phyloP scores from a whole-genome alignment of 2,888 invertebrate genomes.

The Chalcis sispes region DNA sequence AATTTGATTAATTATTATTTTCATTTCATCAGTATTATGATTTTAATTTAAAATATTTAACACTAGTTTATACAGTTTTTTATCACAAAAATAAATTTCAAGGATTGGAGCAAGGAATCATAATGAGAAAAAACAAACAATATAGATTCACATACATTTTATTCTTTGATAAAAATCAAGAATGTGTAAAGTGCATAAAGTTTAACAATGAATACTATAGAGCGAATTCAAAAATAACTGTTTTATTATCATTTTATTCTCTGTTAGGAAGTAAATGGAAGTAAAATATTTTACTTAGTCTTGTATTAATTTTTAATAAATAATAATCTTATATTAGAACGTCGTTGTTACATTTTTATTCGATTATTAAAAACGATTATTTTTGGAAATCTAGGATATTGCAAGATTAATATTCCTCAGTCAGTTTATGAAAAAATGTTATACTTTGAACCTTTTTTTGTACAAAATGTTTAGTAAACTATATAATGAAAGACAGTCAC shows the following conservation, averaged over 20 bases:
- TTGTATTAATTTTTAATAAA: conserved; percentile 8
- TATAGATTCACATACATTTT: conserved; percentile 38
- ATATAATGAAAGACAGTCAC: conserved; percentile 51
- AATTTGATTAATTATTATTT: conserved; percentile 1
- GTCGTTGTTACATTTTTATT: conserved; percentile 8
- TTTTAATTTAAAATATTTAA: no score
- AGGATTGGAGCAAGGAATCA: not conserved
- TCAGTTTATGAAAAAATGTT: conserved; percentile 13
- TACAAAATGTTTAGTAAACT: conserved; percentile 47
- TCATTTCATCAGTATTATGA: not conserved
- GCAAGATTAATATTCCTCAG: conserved; percentile 12
- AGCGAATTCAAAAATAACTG: conserved; percentile 36
- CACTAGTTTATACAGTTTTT: no score
- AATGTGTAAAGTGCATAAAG: conserved; percentile 25
- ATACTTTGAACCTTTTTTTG: conserved; percentile 37
- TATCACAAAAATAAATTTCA: no score
- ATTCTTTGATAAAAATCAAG: conserved; percentile 40
- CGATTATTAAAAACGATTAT: conserved; percentile 23
- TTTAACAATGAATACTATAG: conserved; percentile 48
- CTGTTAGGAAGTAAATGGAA: conserved; percentile 48
- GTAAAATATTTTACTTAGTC: conserved; percentile 43
- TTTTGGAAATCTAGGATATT: conserved; percentile 33
- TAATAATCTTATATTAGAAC: conserved; percentile 11
- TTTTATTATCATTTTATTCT: conserved; percentile 37
- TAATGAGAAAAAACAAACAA: conserved; percentile 7